These are phyloP conservation scores for Spatula versicolor DNA, from an alignment of 2,797 vertebrate species.

Conservation along the genomic window DNA sequence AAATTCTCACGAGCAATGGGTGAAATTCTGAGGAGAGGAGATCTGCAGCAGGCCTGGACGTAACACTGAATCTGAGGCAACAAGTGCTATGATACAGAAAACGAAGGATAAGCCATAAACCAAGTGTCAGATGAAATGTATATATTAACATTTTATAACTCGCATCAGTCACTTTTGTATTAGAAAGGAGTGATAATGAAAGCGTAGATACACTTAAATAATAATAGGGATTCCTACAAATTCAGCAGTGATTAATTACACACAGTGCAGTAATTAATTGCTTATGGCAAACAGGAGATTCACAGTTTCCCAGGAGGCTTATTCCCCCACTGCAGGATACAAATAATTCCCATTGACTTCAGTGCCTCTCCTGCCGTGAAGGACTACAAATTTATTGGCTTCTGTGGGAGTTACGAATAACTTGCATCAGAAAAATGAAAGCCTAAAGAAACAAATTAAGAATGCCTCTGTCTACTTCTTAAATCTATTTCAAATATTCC, in stretches of 20 bases:
- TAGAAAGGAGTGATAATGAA: conserved; percentile 63
- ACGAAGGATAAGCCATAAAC: conserved; percentile 25
- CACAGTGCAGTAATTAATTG: conserved; percentile 36
- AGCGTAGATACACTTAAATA: conserved; percentile 50
- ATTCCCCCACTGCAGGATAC: conserved; percentile 24
- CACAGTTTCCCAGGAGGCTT: conserved; percentile 26
- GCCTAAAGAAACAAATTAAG: conserved; percentile 27
- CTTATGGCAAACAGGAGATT: conserved; percentile 39
- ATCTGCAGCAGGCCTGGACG: conserved; percentile 59
- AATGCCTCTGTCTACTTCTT: conserved; percentile 1
- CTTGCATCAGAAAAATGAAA: conserved; percentile 24
- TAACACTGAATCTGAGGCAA: conserved; percentile 52
- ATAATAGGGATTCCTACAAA: conserved; percentile 68
- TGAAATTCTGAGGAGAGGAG: conserved; percentile 73
- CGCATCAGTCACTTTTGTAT: conserved; percentile 22
- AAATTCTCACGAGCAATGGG: conserved; percentile 81
- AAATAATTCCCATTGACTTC: conserved; percentile 63
- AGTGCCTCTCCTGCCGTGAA: conserved; percentile 5
- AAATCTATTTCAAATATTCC: conserved; percentile 32
- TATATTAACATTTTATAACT: conserved; percentile 58
- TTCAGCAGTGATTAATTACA: conserved; percentile 60
- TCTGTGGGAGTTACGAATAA: conserved; percentile 21
- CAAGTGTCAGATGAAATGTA: conserved; percentile 28
- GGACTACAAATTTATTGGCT: conserved; percentile 51
- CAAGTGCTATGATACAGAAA: background rate